Evolutionary conservation across 2,113 vertebrate genomes (phyloP), one percentile per base, ranked within the genome.

Genomic region (Sylvia atricapilla): DNA sequence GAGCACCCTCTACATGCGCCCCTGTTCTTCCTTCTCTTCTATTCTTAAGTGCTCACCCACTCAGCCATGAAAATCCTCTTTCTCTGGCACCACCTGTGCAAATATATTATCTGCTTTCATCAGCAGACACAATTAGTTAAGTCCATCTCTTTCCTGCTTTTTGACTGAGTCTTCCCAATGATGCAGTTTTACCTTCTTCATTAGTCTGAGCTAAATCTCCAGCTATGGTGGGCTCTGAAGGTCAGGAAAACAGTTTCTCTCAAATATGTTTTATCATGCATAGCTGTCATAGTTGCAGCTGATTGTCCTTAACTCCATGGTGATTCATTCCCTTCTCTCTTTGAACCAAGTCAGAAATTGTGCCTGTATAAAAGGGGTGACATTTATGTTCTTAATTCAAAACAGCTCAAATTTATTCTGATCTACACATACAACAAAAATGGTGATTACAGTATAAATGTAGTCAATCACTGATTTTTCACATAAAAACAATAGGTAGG

Each of bases 241-340:
- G 31, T 74, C 55, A 69, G 37, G 35, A 52, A 46, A 47, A 83
- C 50, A 72, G 37, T 37, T 37, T 37, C 37, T 37, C 37, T 37
- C 37, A 37, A 37, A 37, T 37, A 10, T 37, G 37, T 37, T 37
- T 37, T 37, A 1, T 35, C 5, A 47, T 43, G 19, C 1, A 0
- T 58, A 76, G n/a, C 41, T 84, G 4, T 83, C 22, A 17, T 24
- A 77, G 31, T 43, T 77, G 13, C 18, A 93, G 25, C 64, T 78
- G 64, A 78, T 87, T 91, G 46, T 53, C 62, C 33, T 70, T 75
- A 94, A 60, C 47, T 89, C 20, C 3, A 0, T 17, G 43, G 58
- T 89, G 85, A 89, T 90, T 91, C 35, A 60, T 82, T 84, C 47
- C 31, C 8, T 84, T 87, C 27, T 91, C 35, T 59, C 78, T 87